phyloP scores from a whole-genome alignment of 2,797 vertebrate species.

The Novumbra hubbsi region DNA sequence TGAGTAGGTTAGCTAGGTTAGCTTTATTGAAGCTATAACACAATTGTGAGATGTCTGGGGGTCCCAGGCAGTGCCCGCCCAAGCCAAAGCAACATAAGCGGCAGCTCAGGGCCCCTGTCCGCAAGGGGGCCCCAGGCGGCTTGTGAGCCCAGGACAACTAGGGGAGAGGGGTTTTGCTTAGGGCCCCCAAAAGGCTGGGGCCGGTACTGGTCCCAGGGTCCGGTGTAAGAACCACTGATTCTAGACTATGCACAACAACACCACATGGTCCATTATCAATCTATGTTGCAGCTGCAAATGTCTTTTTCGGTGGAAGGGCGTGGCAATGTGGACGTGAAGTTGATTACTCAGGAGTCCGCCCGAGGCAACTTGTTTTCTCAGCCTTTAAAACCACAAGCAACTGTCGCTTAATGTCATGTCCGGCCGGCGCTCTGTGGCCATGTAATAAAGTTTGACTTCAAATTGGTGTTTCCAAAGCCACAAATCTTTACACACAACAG shows the following conservation, averaged over 20 bases:
- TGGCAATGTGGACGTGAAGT: slow-evolving; percentile 46
- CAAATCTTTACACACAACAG: slow-evolving; percentile 76
- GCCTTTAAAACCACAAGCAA: slow-evolving; percentile 62
- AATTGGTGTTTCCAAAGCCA: slow-evolving; percentile 65
- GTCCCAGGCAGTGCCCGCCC: too few species aligned
- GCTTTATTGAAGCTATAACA: too few species aligned
- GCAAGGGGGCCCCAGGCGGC: too few species aligned
- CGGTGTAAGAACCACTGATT: slow-evolving; percentile 47
- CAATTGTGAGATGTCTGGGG: too few species aligned
- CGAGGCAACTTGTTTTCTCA: slow-evolving; percentile 25
- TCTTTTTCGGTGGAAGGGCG: slow-evolving; percentile 34
- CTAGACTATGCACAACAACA: slow-evolving; percentile 1
- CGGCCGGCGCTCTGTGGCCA: slow-evolving; percentile 56
- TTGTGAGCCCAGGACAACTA: too few species aligned
- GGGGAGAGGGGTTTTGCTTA: too few species aligned
- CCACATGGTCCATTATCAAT: slow-evolving; percentile 14
- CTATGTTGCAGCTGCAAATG: slow-evolving; percentile 4
- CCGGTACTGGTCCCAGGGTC: too few species aligned
- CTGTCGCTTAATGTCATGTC: slow-evolving; percentile 58
- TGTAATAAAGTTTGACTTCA: slow-evolving; percentile 65
- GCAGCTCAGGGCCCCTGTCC: too few species aligned
- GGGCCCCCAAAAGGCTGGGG: too few species aligned
- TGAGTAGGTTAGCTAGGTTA: too few species aligned
- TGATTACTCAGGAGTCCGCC: slow-evolving; percentile 38
- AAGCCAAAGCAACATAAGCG: too few species aligned